phyloP scores from a whole-genome alignment of 2,113 vertebrate species.

The Uria aalge region DNA sequence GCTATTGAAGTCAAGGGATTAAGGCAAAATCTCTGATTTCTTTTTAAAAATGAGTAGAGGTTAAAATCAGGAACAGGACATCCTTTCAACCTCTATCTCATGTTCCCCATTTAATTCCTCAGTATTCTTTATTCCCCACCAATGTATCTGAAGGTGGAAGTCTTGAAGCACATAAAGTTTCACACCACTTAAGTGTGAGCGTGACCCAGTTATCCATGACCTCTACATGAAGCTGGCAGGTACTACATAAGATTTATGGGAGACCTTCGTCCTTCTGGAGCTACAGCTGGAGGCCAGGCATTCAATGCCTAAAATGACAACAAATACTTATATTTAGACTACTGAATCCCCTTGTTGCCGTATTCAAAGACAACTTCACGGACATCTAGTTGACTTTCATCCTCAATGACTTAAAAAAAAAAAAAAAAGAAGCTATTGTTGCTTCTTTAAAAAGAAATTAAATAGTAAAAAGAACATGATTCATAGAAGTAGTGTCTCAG shows the following conservation, averaged over 20 bases:
- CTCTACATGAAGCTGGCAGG: background rate
- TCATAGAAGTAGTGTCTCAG: background rate
- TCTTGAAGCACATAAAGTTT: background rate
- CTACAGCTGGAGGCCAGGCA: background rate
- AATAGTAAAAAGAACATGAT: background rate
- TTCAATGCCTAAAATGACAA: background rate
- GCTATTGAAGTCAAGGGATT: background rate
- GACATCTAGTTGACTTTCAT: background rate
- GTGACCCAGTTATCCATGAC: background rate
- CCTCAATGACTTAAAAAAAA: background rate
- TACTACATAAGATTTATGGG: background rate
- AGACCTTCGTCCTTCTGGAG: background rate
- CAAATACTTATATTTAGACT: background rate
- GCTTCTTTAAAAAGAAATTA: background rate
- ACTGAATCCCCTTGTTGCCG: background rate
- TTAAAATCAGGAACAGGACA: background rate
- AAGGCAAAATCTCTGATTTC: background rate
- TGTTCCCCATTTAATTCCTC: background rate
- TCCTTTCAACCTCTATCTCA: background rate
- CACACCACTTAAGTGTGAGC: background rate
- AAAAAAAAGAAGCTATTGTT: background rate
- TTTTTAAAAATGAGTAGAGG: background rate
- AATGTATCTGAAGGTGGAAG: background rate
- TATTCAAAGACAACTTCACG: background rate
- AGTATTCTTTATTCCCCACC: background rate